A percentile compares a stretch with the other conserved stretches of the same genome.
These are phyloP conservation scores for Lagopus leucura DNA, from an alignment of 2,113 vertebrate species.

Conservation along the genomic window DNA sequence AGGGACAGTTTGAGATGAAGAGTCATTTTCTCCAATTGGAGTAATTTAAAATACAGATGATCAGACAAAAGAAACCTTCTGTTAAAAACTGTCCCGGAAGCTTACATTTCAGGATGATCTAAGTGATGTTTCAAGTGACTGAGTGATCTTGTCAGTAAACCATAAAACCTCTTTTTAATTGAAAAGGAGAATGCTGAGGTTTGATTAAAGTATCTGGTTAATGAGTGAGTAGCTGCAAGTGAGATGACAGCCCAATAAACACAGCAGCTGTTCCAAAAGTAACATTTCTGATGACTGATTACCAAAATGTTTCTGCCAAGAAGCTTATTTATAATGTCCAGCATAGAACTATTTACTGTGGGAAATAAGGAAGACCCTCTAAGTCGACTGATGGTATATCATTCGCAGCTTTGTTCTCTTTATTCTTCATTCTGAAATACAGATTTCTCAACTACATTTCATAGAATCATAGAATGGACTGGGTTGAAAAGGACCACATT, in stretches of 20 bases:
- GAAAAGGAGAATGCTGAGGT: neutral
- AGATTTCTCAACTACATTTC: neutral
- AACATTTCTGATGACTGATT: neutral
- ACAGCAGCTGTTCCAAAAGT: neutral
- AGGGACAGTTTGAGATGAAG: neutral
- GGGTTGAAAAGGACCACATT: no score
- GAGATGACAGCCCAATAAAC: neutral
- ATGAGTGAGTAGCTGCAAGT: neutral
- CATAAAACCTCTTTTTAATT: neutral
- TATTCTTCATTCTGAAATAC: neutral
- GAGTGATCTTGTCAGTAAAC: neutral
- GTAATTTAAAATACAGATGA: conserved; percentile 28
- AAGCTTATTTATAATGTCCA: neutral
- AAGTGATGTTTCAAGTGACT: neutral
- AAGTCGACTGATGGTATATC: neutral
- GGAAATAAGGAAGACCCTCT: neutral
- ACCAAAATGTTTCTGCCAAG: neutral
- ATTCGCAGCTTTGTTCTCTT: neutral
- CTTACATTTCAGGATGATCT: neutral
- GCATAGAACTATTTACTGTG: neutral
- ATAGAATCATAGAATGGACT: no score
- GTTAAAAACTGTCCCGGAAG: neutral
- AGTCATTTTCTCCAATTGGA: neutral
- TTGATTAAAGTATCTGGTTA: neutral
- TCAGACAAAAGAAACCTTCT: neutral